Base-by-base conservation (phyloP, 2,797 vertebrate species). In the Sylvia borin region DNA sequence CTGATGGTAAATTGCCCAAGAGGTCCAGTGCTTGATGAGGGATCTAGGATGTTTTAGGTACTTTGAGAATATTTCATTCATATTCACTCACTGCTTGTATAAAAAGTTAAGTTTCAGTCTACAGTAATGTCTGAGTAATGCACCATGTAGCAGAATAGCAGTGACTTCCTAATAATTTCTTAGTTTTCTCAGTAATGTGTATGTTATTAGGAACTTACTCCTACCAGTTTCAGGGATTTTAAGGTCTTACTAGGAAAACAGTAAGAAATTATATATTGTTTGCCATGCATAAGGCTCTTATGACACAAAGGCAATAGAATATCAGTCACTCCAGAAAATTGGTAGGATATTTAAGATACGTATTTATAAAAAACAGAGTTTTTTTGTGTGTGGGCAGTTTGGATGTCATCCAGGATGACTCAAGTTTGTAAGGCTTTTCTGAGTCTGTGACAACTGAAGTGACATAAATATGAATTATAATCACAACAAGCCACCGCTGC, bases 351-450 rank as follows among this genome's bases (percentile, higher is more conserved):
- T 96, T 83, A 47, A 55, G 13, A 62, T 53, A 53, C 32, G 20
- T 72, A 61, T 86, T 85, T 84, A 85, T 26, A 36, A 58, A 36
- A 24, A 11, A 36, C 34, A 17, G 57, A 16, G 22, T 5, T 25
- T 8, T 34, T 26, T 25, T 90, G 34, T 34, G 40, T 74, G 80
- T 87, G 73, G 88, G 78, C 95, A 60, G 64, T 40, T 88, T 86
- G 92, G 66, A n/a, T 75, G 32, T 90, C 55, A 88, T 81, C 80
- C 94, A 97, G 88, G 67, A 94, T 96, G 92, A 97, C 34, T 96
- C 64, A 87, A 94, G 60, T 85, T 96, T 91, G 38, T 73, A 60
- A 96, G 75, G 51, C 51, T 93, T 93, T 78, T 84, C 48, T 78
- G 74, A 95, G 43, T 40, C 79, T 73, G 48, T 93, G 86, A 93